These are phyloP conservation scores for Rhinolophus sinicus DNA, from an alignment of 2,113 vertebrate genomes.

Conservation along the genomic window DNA sequence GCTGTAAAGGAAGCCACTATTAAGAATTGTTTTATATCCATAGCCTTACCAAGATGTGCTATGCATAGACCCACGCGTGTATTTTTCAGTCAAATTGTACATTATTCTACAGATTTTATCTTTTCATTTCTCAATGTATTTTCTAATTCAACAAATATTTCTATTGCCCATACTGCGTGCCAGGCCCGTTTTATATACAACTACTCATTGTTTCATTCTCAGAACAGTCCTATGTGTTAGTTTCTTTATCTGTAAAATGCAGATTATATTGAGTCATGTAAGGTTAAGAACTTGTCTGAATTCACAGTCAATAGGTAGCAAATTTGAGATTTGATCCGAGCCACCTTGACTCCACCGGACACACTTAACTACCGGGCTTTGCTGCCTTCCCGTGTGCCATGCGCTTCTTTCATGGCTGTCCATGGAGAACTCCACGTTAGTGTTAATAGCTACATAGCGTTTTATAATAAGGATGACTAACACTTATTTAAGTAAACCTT, in stretches of 20 bases:
- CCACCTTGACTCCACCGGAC: background rate
- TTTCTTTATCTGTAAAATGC: background rate
- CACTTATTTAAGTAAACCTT: background rate
- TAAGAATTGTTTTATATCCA: background rate
- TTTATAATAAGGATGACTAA: background rate
- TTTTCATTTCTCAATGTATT: background rate
- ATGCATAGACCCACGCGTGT: background rate
- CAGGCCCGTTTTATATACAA: background rate
- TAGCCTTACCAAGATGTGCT: background rate
- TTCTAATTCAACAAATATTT: constrained; percentile 1
- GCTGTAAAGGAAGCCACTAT: background rate
- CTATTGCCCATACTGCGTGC: background rate
- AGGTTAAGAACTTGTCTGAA: background rate
- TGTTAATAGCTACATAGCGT: background rate
- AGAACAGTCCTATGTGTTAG: background rate
- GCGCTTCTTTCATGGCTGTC: background rate
- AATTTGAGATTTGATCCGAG: background rate
- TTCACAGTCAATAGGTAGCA: background rate
- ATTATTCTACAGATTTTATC: background rate
- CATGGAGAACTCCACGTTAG: background rate
- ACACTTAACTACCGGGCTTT: background rate
- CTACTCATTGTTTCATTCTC: background rate
- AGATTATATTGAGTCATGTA: background rate
- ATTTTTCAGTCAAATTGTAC: background rate
- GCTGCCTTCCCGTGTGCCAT: background rate